Conservation (phyloP, 2,113 vertebrate genomes). For the Callopanchax toddi region DNA sequence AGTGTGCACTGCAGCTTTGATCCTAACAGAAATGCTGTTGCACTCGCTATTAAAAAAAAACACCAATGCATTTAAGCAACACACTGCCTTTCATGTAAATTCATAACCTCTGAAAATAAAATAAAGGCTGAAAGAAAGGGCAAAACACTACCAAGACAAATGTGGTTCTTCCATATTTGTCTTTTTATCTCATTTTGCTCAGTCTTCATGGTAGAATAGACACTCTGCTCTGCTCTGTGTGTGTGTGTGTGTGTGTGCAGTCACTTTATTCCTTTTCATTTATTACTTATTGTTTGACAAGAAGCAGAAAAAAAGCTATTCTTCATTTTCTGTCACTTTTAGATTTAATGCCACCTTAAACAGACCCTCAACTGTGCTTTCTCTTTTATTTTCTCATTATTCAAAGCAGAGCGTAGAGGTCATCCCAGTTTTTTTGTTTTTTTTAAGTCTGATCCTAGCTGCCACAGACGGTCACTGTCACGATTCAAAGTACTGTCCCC, state of each 20-base stretch:
- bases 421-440: constrained; percentile 20
- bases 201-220: constrained; percentile 54
- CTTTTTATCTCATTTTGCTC: constrained; percentile 52
- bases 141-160: constrained; percentile 52
- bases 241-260: not conserved
- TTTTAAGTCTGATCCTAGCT: constrained; percentile 15
- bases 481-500: constrained; percentile 60
- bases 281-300: constrained; percentile 32
- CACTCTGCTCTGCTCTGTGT: constrained; percentile 8
- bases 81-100: constrained; percentile 67
- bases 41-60: not conserved
- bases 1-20: constrained; percentile 37
- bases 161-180: constrained; percentile 44
- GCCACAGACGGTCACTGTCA: constrained; percentile 42
- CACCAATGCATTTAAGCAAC: constrained; percentile 37
- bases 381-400: constrained; percentile 25
- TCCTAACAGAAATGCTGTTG: constrained; percentile 32
- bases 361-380: not conserved
- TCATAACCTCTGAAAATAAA: constrained; percentile 52
- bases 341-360: constrained; percentile 26
- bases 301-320: constrained; percentile 23
- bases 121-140: constrained; percentile 46
- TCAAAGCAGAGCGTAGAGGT: constrained; percentile 30
- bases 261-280: constrained; percentile 34
- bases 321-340: constrained; percentile 18